Conservation (phyloP, 2,113 vertebrate species). For the Rutilus rutilus region DNA sequence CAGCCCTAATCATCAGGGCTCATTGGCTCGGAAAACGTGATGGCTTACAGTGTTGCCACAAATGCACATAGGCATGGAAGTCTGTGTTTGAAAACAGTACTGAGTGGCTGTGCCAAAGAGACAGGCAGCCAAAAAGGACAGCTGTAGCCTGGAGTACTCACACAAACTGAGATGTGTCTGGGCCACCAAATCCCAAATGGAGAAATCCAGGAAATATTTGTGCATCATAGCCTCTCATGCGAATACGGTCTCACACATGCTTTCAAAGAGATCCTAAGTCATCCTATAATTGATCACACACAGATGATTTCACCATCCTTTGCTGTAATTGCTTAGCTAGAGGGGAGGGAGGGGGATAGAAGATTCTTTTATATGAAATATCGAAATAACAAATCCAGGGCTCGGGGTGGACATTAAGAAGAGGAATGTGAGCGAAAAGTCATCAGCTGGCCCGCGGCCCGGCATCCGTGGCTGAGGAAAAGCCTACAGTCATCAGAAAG, state of each 20-base stretch:
- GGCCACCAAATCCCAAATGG: slow-evolving; percentile 60
- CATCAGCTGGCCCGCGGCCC: slow-evolving; percentile 66
- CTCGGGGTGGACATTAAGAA: slow-evolving; percentile 71
- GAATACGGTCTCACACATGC: slow-evolving; percentile 46
- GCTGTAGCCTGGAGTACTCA: slow-evolving; percentile 64
- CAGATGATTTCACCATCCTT: slow-evolving; percentile 69
- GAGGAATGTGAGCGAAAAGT: slow-evolving; percentile 65
- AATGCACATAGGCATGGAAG: slow-evolving; percentile 69
- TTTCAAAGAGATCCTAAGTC: slow-evolving; percentile 15
- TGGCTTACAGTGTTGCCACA: slow-evolving; percentile 72
- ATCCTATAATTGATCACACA: slow-evolving; percentile 66
- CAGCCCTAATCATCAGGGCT: slow-evolving; percentile 11
- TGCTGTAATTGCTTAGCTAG: slow-evolving; percentile 69
- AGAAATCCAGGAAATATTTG: slow-evolving; percentile 76
- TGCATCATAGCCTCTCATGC: slow-evolving; percentile 44
- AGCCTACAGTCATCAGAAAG: slow-evolving; percentile 80
- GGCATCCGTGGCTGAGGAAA: slow-evolving; percentile 70
- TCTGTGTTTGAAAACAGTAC: slow-evolving; percentile 77
- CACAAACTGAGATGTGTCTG: slow-evolving; percentile 33
- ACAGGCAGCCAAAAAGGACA: slow-evolving; percentile 63
- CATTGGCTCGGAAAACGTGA: slow-evolving; percentile 57
- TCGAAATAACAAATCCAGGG: slow-evolving; percentile 72
- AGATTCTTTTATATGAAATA: slow-evolving; percentile 75
- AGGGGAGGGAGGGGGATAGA: slow-evolving; percentile 61
- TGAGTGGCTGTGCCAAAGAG: slow-evolving; percentile 63